Evolutionary conservation across 2,797 vertebrate genomes (phyloP).

Genomic region (Otolemur crassicaudatus): DNA sequence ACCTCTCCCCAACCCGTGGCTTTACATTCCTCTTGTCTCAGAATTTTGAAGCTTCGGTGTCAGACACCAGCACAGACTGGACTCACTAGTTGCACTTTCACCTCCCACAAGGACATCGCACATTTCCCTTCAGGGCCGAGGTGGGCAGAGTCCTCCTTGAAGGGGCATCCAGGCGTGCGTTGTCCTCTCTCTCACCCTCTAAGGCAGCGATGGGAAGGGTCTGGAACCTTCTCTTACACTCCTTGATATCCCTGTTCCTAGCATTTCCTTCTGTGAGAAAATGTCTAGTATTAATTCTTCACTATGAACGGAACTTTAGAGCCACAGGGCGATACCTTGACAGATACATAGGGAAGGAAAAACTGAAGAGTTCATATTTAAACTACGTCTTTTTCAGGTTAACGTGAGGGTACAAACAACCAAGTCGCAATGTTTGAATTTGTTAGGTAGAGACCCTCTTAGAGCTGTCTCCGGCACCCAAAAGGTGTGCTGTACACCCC

Average conservation of each 20-base stretch:
- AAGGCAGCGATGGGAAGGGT: neutral
- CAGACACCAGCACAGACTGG: neutral
- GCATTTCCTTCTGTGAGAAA: neutral
- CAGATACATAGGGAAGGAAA: neutral
- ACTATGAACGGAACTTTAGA: neutral
- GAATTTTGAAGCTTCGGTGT: neutral
- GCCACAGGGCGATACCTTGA: neutral
- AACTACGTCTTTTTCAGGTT: neutral
- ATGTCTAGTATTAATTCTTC: neutral
- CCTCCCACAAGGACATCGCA: neutral
- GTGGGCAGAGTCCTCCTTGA: neutral
- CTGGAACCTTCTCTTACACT: neutral
- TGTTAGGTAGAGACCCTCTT: too few relatives aligned
- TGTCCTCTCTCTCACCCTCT: neutral
- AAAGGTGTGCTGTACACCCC: too few relatives aligned
- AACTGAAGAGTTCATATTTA: neutral
- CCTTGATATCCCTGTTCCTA: neutral
- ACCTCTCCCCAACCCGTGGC: neutral
- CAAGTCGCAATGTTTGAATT: too few relatives aligned
- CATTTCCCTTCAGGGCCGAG: neutral
- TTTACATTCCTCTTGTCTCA: neutral
- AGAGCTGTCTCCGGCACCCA: too few relatives aligned
- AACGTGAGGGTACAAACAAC: too few relatives aligned
- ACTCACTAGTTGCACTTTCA: neutral
- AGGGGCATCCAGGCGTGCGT: neutral